Conservation (phyloP, 2,797 vertebrate species). For the Sitta carolinensis region DNA sequence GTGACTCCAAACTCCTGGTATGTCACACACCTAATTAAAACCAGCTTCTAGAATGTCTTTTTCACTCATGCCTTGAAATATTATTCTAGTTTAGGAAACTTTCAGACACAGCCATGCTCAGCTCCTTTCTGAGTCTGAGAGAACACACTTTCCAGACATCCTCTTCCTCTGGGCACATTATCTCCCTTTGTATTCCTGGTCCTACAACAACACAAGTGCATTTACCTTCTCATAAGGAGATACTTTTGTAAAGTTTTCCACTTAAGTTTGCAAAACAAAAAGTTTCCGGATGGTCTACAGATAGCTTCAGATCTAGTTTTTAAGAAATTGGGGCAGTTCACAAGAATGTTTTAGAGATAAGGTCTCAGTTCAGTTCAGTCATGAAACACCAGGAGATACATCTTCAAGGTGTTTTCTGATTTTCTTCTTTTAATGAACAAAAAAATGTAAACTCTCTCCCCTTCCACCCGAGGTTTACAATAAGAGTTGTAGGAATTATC, state of each 20-base stretch:
- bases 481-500: neutral
- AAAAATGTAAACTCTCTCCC: neutral
- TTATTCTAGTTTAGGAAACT: neutral
- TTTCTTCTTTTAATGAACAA: neutral
- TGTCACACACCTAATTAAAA: neutral
- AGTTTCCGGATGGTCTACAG: neutral
- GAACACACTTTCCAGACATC: neutral
- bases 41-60: neutral
- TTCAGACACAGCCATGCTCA: neutral
- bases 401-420: neutral
- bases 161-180: neutral
- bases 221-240: neutral
- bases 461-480: neutral
- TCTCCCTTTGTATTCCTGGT: neutral
- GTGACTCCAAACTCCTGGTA: neutral
- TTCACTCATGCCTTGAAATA: neutral
- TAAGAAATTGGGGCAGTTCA: neutral
- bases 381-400: neutral
- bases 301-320: neutral
- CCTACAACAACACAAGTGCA: neutral
- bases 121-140: neutral
- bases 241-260: neutral
- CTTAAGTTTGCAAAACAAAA: neutral
- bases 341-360: neutral
- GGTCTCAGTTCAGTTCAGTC: neutral